Base-by-base conservation (phyloP, 2,797 vertebrate genomes). In the Podarcis lilfordi region DNA sequence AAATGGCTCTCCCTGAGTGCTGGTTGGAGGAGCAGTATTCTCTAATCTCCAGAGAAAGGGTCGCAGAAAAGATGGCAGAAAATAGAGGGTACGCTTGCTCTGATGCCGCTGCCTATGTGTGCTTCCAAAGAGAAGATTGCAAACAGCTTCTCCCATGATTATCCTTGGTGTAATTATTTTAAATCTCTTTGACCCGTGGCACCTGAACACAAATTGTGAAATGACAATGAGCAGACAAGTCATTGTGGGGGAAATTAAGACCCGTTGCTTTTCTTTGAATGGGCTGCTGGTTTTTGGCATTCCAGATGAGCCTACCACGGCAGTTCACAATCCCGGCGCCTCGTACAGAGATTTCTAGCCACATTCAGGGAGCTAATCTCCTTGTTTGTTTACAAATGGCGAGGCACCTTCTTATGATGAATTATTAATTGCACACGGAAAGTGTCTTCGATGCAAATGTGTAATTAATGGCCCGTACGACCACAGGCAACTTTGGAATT, bases 371-470 rank as follows among this genome's bases (percentile, higher is more conserved):
- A 76, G 59, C 35, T 89, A 89, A 89, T 85, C 83, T 78, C 43
- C 78, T 84, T 89, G 77, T 69, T 89, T 85, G 78, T 81, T 89
- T 89, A 75, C 83, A 85, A 85, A 85, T 37, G 78, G 71, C 13
- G 27, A 74, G 83, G 69, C 37, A 35, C 72, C 40, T 55, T 76
- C 83, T 85, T 68, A 85, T 23, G 83, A 89, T 89, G 83, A 81
- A 81, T 89, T 85, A 89, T 89, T 89, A 89, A 89, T 89, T 76
- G 83, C 78, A 55, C 11, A 23, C 40, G 7, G 69, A 75, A 71
- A 75, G 69, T n/a, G 82, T 89, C 88, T 89, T 85, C 35, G 88
- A 76, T 85, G 78, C 78, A 89, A 89, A 89, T 85, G 78, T 87
- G 83, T 89, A 85, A 89, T 89, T 89, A 89, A 80, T 89, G 82